Evolutionary conservation across 2,113 vertebrate genomes (phyloP).

Genomic region (Perognathus longimembris): DNA sequence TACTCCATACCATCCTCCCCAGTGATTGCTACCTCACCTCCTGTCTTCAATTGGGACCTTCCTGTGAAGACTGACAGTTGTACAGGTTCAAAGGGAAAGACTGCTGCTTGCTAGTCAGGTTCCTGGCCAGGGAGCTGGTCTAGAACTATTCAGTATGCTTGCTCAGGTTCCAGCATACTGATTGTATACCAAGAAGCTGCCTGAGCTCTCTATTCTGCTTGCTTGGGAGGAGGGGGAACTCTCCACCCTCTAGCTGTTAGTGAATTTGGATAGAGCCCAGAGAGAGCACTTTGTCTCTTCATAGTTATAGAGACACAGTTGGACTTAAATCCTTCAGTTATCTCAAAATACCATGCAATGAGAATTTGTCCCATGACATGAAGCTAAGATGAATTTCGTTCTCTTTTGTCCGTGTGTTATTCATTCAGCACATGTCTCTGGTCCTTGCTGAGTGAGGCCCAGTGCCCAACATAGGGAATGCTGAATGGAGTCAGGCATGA

Average conservation of each 20-base stretch:
- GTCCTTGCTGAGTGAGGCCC: too few relatives aligned
- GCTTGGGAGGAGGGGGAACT: background rate
- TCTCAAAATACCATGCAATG: conserved; percentile 21
- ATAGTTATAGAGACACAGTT: background rate
- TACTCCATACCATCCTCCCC: rapidly evolving
- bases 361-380: background rate
- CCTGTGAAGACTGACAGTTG: background rate
- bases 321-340: conserved; percentile 26
- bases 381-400: conserved; percentile 8
- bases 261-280: conserved; percentile 47
- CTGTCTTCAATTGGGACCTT: background rate
- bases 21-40: background rate
- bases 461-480: background rate
- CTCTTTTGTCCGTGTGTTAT: too few relatives aligned
- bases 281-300: background rate
- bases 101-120: background rate
- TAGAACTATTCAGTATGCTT: background rate
- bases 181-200: background rate
- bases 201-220: background rate
- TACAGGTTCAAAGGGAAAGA: background rate
- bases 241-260: background rate
- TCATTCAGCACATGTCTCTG: too few relatives aligned
- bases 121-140: background rate
- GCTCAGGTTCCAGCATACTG: background rate
- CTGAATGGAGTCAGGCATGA: background rate